A percentile compares a stretch with the other conserved stretches of the same genome.
phyloP scores from a whole-genome alignment of 2,797 vertebrate species.

The Clarias pachynema region DNA sequence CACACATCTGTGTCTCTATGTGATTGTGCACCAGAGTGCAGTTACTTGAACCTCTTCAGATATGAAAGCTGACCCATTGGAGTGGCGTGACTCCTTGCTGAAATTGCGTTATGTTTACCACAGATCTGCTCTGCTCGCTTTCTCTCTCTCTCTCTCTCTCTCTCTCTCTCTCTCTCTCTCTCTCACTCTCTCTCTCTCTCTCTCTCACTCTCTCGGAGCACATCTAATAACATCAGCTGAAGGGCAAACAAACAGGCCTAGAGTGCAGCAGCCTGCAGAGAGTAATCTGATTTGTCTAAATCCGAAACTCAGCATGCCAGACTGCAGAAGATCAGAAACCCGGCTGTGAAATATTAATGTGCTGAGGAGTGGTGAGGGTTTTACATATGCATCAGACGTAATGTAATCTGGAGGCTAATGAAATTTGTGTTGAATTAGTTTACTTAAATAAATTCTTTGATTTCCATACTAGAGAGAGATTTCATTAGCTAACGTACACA shows the following conservation, averaged over 20 bases:
- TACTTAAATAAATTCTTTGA: constrained; percentile 18
- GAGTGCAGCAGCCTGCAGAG: constrained; percentile 32
- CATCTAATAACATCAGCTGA: constrained; percentile 65
- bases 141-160: constrained; percentile 60
- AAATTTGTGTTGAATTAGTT: constrained; percentile 34
- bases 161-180: constrained; percentile 60
- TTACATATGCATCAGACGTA: constrained; percentile 13
- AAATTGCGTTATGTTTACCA: constrained; percentile 76
- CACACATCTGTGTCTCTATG: constrained; percentile 53
- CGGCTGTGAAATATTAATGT: constrained; percentile 43
- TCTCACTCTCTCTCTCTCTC: constrained; percentile 57
- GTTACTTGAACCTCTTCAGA: constrained; percentile 56
- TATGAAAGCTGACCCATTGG: constrained; percentile 74
- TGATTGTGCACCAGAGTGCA: constrained; percentile 69
- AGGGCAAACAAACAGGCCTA: constrained; percentile 55
- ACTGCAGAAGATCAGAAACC: constrained; percentile 36
- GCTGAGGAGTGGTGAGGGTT: background rate
- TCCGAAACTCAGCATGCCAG: constrained; percentile 25
- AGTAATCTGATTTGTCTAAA: constrained; percentile 38
- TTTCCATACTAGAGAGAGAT: constrained; percentile 11
- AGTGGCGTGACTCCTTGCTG: constrained; percentile 62
- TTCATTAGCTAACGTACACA: constrained; percentile 11
- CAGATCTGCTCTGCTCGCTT: constrained; percentile 62
- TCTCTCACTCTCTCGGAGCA: constrained; percentile 61
- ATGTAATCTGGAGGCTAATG: constrained; percentile 27